phyloP scores from a whole-genome alignment of 2,888 invertebrate species.

The Petrophora chlorosata region DNA sequence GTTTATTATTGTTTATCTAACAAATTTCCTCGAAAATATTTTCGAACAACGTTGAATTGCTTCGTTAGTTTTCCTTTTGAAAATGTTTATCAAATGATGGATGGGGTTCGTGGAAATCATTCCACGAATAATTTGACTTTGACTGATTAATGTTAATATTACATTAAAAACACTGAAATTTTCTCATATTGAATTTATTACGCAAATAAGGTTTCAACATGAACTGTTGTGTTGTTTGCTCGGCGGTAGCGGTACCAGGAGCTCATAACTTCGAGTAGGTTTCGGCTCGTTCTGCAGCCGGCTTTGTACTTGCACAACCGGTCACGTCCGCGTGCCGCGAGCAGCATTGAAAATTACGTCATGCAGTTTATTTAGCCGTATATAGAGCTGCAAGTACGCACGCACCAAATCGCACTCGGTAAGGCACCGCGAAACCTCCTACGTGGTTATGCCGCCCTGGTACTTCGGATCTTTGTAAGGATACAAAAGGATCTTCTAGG shows the following conservation, averaged over 20 bases:
- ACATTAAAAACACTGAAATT: background rate
- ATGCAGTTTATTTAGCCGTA: slow-evolving; percentile 74
- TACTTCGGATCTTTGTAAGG: slow-evolving; percentile 66
- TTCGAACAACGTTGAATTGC: background rate
- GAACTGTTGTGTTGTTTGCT: slow-evolving; percentile 22
- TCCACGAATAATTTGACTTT: slow-evolving; percentile 9
- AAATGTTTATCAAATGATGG: slow-evolving; percentile 10
- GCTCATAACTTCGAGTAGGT: slow-evolving; percentile 59
- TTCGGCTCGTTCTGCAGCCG: slow-evolving; percentile 54
- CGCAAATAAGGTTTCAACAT: background rate
- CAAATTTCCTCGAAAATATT: slow-evolving; percentile 11
- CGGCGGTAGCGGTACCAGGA: slow-evolving; percentile 69
- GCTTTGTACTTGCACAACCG: slow-evolving; percentile 70
- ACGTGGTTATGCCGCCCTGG: slow-evolving; percentile 61
- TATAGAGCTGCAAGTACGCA: slow-evolving; percentile 63
- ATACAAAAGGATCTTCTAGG: slow-evolving; percentile 54
- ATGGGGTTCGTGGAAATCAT: slow-evolving; percentile 1
- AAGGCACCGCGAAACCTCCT: slow-evolving; percentile 60
- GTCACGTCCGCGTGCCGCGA: slow-evolving; percentile 67
- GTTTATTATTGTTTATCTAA: slow-evolving; percentile 11
- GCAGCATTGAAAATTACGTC: slow-evolving; percentile 77
- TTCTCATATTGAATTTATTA: background rate
- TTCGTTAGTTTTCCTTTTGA: slow-evolving; percentile 12
- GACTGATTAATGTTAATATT: too few relatives aligned
- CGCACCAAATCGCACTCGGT: slow-evolving; percentile 62